Percentiles rank a stretch among this genome's conserved stretches.
These are phyloP conservation scores for Macrotus californicus DNA, from an alignment of 2,113 vertebrate genomes.

Conservation along the genomic window DNA sequence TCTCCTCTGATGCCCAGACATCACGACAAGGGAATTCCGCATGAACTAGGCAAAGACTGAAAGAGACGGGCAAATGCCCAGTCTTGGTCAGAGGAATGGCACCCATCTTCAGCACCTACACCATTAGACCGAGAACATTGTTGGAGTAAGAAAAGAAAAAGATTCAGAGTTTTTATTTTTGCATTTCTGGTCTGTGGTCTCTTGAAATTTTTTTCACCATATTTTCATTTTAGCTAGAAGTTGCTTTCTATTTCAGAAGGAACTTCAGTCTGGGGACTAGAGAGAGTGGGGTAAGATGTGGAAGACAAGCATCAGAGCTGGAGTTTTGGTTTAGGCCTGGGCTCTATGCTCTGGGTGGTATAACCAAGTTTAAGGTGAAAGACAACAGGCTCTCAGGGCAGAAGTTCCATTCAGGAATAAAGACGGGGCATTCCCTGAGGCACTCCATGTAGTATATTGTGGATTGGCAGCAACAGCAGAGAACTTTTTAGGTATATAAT, in stretches of 20 bases:
- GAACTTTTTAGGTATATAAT: background rate
- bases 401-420: background rate
- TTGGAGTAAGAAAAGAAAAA: background rate
- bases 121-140: background rate
- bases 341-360: background rate
- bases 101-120: rapidly evolving
- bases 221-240: background rate
- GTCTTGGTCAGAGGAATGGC: background rate
- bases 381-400: background rate
- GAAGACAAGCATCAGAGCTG: background rate
- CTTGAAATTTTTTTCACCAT: background rate
- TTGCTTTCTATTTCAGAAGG: background rate
- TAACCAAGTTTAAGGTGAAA: background rate
- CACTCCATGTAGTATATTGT: background rate
- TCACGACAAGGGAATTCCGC: background rate
- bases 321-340: background rate
- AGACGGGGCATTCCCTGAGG: background rate
- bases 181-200: background rate
- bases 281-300: background rate
- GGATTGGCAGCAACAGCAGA: background rate
- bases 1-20: background rate
- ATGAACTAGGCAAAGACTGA: background rate
- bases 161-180: background rate
- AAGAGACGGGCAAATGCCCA: background rate
- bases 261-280: background rate